Percentiles rank a stretch among this genome's conserved stretches.
Conservation (phyloP, 2,888 invertebrate genomes). For the Girardia tigrina region DNA sequence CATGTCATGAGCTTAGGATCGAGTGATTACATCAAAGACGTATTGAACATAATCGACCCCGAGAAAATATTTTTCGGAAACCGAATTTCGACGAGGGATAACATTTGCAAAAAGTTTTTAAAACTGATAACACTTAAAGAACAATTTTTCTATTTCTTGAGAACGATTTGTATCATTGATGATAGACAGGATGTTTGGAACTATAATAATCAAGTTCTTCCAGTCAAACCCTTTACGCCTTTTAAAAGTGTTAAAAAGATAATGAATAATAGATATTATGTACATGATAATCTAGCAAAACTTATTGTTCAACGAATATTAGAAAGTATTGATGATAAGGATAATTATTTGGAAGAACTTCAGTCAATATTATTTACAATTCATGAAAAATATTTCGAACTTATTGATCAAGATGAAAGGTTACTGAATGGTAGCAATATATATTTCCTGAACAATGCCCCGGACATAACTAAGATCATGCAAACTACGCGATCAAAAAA, state of each 20-base stretch:
- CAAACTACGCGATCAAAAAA: no score
- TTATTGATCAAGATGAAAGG: no score
- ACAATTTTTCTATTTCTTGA: neutral
- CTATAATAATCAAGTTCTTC: neutral
- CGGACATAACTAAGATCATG: no score
- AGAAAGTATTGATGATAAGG: constrained; percentile 6
- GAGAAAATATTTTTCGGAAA: neutral
- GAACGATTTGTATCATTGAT: neutral
- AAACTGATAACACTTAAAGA: neutral
- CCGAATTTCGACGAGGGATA: neutral
- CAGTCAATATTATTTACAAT: neutral
- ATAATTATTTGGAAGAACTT: neutral
- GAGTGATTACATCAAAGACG: neutral
- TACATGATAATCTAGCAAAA: neutral
- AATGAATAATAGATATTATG: neutral
- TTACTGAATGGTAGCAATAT: no score
- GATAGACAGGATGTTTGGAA: neutral
- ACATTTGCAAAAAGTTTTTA: neutral
- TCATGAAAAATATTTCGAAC: neutral
- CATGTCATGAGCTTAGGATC: neutral
- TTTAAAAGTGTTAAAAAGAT: neutral
- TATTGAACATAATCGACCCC: neutral
- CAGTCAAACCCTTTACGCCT: neutral
- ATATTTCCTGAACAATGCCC: no score
- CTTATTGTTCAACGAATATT: neutral